These are phyloP conservation scores for Melanophora roralis DNA, from an alignment of 2,888 invertebrate genomes.

Conservation along the genomic window DNA sequence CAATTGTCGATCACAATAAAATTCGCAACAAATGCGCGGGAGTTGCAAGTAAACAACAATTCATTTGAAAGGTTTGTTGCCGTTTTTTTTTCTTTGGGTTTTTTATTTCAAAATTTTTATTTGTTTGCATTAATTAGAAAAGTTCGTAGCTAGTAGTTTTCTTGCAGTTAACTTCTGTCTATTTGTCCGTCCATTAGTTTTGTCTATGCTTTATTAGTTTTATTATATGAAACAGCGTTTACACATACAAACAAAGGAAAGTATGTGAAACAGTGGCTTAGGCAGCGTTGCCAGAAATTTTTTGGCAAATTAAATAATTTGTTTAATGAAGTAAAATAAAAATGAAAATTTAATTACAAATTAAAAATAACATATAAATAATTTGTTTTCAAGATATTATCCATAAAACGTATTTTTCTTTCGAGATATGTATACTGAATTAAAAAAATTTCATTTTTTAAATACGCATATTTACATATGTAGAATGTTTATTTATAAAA, in stretches of 20 bases:
- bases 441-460: too few species aligned
- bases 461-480: too few species aligned
- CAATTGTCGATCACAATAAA: slow-evolving; percentile 10
- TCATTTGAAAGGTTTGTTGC: slow-evolving; percentile 1
- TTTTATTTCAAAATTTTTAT: slow-evolving; percentile 32
- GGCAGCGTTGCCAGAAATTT: too few species aligned
- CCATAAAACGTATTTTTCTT: too few species aligned
- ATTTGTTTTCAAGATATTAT: too few species aligned
- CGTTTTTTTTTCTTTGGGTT: background rate
- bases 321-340: too few species aligned
- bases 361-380: too few species aligned
- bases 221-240: slow-evolving; percentile 28
- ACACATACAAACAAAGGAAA: slow-evolving; percentile 30
- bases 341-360: too few species aligned
- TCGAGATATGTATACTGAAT: too few species aligned
- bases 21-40: slow-evolving; percentile 46
- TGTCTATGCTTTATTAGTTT: slow-evolving; percentile 36
- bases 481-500: too few species aligned
- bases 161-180: slow-evolving; percentile 16
- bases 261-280: too few species aligned
- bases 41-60: slow-evolving; percentile 38
- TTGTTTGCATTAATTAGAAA: slow-evolving; percentile 62
- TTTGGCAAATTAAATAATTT: too few species aligned
- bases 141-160: slow-evolving; percentile 60
- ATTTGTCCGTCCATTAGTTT: slow-evolving; percentile 8